Percentiles rank a stretch among this genome's conserved stretches.
phyloP scores from a whole-genome alignment of 2,113 vertebrate species.

The Ammospiza caudacuta region DNA sequence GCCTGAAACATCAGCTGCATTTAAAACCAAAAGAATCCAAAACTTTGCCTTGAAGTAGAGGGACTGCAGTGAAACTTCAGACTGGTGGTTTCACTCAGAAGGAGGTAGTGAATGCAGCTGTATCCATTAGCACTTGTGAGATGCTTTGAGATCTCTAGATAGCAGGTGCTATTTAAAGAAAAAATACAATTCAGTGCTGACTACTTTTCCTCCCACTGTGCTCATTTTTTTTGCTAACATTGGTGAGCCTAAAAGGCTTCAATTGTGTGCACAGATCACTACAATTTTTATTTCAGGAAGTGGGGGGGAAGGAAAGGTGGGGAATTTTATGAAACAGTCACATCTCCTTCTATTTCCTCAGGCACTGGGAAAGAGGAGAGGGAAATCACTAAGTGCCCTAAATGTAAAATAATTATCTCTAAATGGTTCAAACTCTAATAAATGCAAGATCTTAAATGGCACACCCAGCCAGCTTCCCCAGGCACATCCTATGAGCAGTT shows the following conservation, averaged over 20 bases:
- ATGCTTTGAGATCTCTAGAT: conserved; percentile 19
- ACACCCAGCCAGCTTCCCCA: conserved; percentile 37
- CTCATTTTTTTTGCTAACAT: conserved; percentile 18
- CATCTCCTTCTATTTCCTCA: conserved; percentile 19
- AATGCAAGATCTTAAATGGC: conserved; percentile 25
- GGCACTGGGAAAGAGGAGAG: neutral
- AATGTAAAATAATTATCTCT: conserved; percentile 40
- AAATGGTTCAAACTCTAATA: conserved; percentile 32
- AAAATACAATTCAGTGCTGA: conserved; percentile 3
- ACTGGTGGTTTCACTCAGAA: neutral
- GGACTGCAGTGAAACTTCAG: neutral
- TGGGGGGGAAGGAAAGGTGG: neutral
- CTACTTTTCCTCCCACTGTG: conserved; percentile 16
- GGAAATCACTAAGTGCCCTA: conserved; percentile 23
- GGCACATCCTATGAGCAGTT: conserved; percentile 46
- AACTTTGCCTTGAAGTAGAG: neutral
- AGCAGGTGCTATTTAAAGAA: conserved; percentile 59
- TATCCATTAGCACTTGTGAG: neutral
- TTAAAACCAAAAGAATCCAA: neutral
- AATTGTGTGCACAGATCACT: neutral
- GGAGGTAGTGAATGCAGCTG: neutral
- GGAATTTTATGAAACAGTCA: conserved; percentile 15
- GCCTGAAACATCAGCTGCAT: neutral
- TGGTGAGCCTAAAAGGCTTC: neutral
- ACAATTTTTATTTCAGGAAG: conserved; percentile 1